These are phyloP conservation scores for Macropis europaea DNA, from an alignment of 2,888 invertebrate genomes.

Conservation along the genomic window DNA sequence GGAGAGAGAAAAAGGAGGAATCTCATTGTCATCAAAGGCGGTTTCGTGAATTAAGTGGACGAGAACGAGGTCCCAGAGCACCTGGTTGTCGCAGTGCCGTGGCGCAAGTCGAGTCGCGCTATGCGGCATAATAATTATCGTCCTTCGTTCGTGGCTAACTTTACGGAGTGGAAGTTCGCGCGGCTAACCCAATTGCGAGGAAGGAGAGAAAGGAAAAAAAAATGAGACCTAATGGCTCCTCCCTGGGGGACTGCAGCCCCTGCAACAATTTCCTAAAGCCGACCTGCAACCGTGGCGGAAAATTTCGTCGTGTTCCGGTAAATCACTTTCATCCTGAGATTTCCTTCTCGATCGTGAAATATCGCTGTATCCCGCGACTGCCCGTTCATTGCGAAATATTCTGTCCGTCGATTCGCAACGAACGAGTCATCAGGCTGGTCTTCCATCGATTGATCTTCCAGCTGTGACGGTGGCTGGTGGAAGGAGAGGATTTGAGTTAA, in stretches of 20 bases:
- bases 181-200: constrained; percentile 58
- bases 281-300: constrained; percentile 2
- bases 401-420: no score
- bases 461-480: no score
- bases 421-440: no score
- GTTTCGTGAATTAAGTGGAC: constrained; percentile 46
- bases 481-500: no score
- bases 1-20: background rate
- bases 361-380: no score
- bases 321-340: constrained; percentile 37
- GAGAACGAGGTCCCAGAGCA: constrained; percentile 48
- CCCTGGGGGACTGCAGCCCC: constrained; percentile 32
- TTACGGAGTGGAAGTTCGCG: constrained; percentile 58
- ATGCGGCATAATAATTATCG: constrained; percentile 68
- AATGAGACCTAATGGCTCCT: constrained; percentile 58
- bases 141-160: constrained; percentile 64
- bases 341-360: no score
- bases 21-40: constrained; percentile 29
- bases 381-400: no score
- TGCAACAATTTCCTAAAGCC: constrained; percentile 53
- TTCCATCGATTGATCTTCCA: no score
- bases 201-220: constrained; percentile 33
- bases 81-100: constrained; percentile 60
- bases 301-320: constrained; percentile 11
- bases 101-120: constrained; percentile 53